These are phyloP conservation scores for Odocoileus virginianus DNA, from an alignment of 2,113 vertebrate genomes.

Conservation along the genomic window DNA sequence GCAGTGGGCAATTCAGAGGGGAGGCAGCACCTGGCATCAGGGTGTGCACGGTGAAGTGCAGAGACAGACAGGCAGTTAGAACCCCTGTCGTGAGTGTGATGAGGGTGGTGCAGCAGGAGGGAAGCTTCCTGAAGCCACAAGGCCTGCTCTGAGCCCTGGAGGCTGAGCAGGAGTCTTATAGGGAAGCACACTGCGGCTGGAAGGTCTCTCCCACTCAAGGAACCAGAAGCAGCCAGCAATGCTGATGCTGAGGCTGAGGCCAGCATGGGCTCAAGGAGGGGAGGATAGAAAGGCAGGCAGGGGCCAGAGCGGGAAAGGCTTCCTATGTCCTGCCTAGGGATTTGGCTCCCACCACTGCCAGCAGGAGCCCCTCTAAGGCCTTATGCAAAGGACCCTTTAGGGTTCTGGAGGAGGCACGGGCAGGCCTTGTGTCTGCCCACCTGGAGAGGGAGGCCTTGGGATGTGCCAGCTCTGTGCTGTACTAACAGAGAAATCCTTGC, in stretches of 20 bases:
- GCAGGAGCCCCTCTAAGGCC: background rate
- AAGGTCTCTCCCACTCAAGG: background rate
- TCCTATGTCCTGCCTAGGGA: background rate
- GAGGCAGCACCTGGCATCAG: fast-evolving
- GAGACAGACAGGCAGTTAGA: background rate
- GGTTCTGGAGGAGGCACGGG: no score
- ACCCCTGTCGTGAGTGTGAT: background rate
- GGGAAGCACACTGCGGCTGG: background rate
- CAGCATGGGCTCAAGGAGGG: fast-evolving
- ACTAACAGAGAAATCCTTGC: background rate
- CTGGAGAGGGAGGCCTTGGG: background rate
- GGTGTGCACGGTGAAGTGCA: fast-evolving
- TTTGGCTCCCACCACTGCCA: background rate
- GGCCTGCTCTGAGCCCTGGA: background rate
- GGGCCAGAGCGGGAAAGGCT: background rate
- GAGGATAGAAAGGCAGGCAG: background rate
- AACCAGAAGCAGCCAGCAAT: no score
- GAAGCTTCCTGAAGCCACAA: background rate
- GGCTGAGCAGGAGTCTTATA: background rate
- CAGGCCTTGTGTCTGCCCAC: background rate
- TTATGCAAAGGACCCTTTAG: background rate
- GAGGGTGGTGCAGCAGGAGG: background rate
- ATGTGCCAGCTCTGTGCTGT: background rate
- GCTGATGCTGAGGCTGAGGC: background rate
- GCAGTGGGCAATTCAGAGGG: background rate